Percentiles rank a stretch among this genome's conserved stretches.
Conservation (phyloP, 2,888 invertebrate genomes). For the Galeruca laticollis region DNA sequence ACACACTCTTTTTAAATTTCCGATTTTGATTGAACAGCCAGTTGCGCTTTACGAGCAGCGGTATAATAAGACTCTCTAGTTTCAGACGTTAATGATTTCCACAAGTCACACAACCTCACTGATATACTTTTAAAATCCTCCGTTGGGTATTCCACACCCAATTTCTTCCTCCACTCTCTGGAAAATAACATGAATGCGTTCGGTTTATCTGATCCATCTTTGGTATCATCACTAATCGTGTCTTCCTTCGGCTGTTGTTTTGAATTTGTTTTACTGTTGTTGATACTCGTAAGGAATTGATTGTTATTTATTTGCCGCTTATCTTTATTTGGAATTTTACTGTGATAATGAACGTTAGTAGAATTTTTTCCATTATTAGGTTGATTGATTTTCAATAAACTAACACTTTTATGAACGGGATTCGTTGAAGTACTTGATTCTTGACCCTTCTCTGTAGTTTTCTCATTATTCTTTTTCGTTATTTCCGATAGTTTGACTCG, state of each 20-base stretch:
- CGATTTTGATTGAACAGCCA: slow-evolving; percentile 36
- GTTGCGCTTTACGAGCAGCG: slow-evolving; percentile 64
- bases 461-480: neutral
- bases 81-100: slow-evolving; percentile 66
- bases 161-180: slow-evolving; percentile 67
- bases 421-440: neutral
- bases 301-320: neutral
- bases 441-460: neutral
- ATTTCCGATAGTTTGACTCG: neutral
- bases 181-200: slow-evolving; percentile 71
- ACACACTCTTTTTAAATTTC: neutral
- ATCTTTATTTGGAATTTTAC: neutral
- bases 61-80: slow-evolving; percentile 65
- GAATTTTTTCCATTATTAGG: neutral
- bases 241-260: slow-evolving; percentile 10
- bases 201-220: slow-evolving; percentile 59
- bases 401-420: neutral
- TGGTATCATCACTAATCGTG: neutral
- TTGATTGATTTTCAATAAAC: neutral
- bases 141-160: slow-evolving; percentile 66
- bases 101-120: slow-evolving; percentile 67
- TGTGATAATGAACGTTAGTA: neutral
- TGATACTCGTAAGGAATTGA: neutral
- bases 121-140: slow-evolving; percentile 65
- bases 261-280: neutral